phyloP scores from a whole-genome alignment of 2,888 invertebrate genomes.

The Cheilosia variabilis region DNA sequence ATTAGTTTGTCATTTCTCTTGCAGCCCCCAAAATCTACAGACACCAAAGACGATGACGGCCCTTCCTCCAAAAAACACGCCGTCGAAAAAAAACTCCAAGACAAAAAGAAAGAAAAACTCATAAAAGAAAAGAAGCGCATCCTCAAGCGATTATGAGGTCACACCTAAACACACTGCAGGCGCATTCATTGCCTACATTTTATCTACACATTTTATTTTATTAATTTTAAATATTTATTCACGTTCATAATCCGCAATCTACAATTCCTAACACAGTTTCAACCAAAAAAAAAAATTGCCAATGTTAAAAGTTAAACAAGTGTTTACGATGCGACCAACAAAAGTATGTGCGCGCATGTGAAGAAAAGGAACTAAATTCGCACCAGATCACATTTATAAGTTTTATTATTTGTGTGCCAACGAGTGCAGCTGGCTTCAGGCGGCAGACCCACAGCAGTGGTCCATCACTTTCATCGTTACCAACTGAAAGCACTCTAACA shows the following conservation, averaged over 20 bases:
- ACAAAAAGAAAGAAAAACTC: constrained; percentile 88
- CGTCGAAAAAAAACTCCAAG: constrained; percentile 90
- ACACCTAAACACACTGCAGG: constrained; percentile 66
- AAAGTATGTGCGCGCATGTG: not conserved
- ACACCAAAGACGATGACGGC: constrained; percentile 86
- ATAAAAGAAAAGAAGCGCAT: constrained; percentile 94
- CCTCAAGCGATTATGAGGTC: constrained; percentile 91
- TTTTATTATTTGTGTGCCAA: constrained; percentile 70
- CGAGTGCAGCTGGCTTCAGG: constrained; percentile 4
- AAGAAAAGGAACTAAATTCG: not conserved
- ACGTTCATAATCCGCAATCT: constrained; percentile 65
- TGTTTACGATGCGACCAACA: not conserved
- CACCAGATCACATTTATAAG: constrained; percentile 64
- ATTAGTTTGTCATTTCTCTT: constrained; percentile 73
- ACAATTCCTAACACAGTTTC: constrained; percentile 68
- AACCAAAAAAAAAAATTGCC: constrained; percentile 61
- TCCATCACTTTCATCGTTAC: not conserved
- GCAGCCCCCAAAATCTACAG: constrained; percentile 84
- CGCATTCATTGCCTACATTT: constrained; percentile 67
- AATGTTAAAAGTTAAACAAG: constrained; percentile 27
- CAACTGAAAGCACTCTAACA: constrained; percentile 16
- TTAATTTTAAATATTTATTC: constrained; percentile 74
- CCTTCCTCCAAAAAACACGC: constrained; percentile 94
- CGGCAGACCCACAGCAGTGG: not conserved
- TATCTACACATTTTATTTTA: constrained; percentile 71